Base-by-base conservation (phyloP, 2,113 vertebrate species). In the Dissostichus mawsoni region DNA sequence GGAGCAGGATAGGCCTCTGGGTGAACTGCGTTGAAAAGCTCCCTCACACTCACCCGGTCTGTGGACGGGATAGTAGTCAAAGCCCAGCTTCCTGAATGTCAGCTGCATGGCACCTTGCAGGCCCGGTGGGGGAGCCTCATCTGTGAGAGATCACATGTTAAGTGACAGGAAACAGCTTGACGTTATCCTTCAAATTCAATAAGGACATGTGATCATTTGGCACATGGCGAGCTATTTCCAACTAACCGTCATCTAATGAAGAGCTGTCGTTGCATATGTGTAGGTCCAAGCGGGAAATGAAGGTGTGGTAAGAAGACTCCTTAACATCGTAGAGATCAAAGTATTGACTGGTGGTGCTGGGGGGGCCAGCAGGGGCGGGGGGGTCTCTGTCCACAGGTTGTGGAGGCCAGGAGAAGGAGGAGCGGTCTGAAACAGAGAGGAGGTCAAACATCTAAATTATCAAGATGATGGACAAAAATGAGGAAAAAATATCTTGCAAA, bases 41-140 rank as follows among this genome's bases (percentile, higher is more conserved):
- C 80, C 64, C 7, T 55, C 52, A 56, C 16, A 76, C 92, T 94
- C 95, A 99, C 98, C 97, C 92, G 97, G 96, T 90, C 95, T 95
- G 90, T 99, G 98, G 92, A 97, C 94, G 11, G 98, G 98, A 68
- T 99, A 99, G 92, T 97, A 99, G 92, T 99, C 98, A 75, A 98
- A 97, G 4, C 96, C 97, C 91, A 99, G 95, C 81, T 95, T 97
- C 87, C 94, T 96, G 86, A 99, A 97, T 14, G 98, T 99, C 79
- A 99, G 94, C 91, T 99, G 98, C 91, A 99, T 99, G 74, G 98
- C 97, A 57, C 98, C 98, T 16, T 97, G 98, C 63, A 95, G 92
- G 68, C 97, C 96, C 65, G 96, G 93, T 3, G 96, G 94, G 66
- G 96, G 91, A 83, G 93, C 79, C 56, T 96, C 86, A 36, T 96